phyloP scores from a whole-genome alignment of 2,888 invertebrate genomes.

The Eupithecia inturbata region DNA sequence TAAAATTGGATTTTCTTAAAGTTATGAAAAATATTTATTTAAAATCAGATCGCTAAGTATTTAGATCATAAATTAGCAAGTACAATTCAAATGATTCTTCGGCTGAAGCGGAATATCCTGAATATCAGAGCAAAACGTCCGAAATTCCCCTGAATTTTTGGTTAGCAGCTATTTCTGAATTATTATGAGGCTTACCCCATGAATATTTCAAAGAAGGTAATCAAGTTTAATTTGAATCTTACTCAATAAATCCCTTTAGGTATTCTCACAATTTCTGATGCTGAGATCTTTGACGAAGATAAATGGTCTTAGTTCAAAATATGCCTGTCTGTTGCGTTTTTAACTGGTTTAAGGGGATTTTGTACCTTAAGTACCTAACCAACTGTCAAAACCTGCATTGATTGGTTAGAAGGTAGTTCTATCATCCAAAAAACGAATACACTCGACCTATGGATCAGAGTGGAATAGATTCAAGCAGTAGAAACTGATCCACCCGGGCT shows the following conservation, averaged over 20 bases:
- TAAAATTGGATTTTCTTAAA: too few species aligned
- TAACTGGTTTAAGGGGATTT: too few species aligned
- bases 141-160: slow-evolving; percentile 30
- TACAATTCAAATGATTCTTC: neutral
- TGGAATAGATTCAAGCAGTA: too few species aligned
- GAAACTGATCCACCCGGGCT: too few species aligned
- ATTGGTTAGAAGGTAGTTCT: neutral
- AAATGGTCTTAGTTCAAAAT: neutral
- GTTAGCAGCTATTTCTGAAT: slow-evolving; percentile 38
- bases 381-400: neutral
- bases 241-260: slow-evolving; percentile 14
- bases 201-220: slow-evolving; percentile 40
- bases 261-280: neutral
- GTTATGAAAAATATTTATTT: neutral
- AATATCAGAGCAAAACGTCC: slow-evolving; percentile 7
- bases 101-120: slow-evolving; percentile 13
- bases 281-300: neutral
- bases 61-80: neutral
- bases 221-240: slow-evolving; percentile 35
- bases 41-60: neutral
- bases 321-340: too few species aligned
- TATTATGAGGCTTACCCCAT: slow-evolving; percentile 32
- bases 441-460: too few species aligned
- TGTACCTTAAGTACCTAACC: neutral
- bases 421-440: too few species aligned